Percentiles rank a stretch among this genome's conserved stretches.
Conservation (phyloP, 23 tunicate genomes). For the Halocynthia aurantium region DNA sequence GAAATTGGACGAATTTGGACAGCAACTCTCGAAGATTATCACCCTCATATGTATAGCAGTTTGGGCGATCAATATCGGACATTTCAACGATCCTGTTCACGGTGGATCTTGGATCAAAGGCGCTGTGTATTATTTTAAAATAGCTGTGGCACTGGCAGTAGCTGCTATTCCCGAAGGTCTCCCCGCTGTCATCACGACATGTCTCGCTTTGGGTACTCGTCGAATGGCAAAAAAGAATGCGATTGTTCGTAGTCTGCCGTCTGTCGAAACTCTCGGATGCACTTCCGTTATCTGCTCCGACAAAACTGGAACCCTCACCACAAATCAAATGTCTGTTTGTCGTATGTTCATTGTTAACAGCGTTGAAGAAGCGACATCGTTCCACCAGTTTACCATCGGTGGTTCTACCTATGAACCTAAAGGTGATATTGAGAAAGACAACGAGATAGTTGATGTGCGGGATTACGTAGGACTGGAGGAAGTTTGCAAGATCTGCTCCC, state of each 20-base stretch:
- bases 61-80: conserved; percentile 99
- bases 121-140: conserved; percentile 97
- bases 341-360: conserved; percentile 14
- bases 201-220: conserved; percentile 95
- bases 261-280: conserved; percentile 98
- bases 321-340: conserved; percentile 98
- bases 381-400: conserved; percentile 63
- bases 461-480: conserved; percentile 68
- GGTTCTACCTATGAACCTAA: conserved; percentile 97
- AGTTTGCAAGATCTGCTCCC: conserved; percentile 82
- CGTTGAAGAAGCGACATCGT: conserved; percentile 20
- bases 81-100: conserved; percentile 99
- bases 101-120: conserved; percentile 99
- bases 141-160: conserved; percentile 98
- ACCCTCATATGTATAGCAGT: conserved; percentile 86
- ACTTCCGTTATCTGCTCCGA: conserved; percentile 99
- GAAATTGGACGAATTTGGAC: conserved; percentile 91
- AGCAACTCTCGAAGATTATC: conserved; percentile 90
- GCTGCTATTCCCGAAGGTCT: conserved; percentile 99
- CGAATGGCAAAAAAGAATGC: conserved; percentile 99
- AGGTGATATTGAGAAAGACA: conserved; percentile 69
- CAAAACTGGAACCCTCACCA: conserved; percentile 95
- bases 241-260: conserved; percentile 89
- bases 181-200: conserved; percentile 98
- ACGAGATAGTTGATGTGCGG: conserved; percentile 26